These are phyloP conservation scores for Rhabdomys pumilio DNA, from an alignment of 2,797 vertebrate species.

Conservation along the genomic window DNA sequence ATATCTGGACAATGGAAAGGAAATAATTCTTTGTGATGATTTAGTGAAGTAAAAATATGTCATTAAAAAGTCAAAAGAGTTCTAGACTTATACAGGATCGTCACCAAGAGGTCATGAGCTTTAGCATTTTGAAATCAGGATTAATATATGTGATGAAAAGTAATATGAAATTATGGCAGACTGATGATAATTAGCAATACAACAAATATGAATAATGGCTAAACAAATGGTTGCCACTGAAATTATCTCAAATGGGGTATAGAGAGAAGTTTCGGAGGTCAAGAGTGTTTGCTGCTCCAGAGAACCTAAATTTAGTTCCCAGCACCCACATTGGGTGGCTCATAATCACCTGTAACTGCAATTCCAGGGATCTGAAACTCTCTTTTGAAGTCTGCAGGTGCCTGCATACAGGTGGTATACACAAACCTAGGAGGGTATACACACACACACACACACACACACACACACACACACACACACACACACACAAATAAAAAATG, in stretches of 20 bases:
- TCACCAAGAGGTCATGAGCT: neutral
- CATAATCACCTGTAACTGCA: neutral
- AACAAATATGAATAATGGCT: neutral
- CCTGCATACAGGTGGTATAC: neutral
- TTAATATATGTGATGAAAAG: neutral
- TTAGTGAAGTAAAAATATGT: conserved; percentile 40
- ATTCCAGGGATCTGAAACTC: neutral
- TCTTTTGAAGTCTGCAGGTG: neutral
- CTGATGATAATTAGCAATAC: neutral
- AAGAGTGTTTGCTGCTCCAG: neutral
- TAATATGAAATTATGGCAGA: neutral
- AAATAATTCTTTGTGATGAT: neutral
- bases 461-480: neutral
- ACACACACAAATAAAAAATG: neutral
- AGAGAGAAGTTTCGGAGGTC: neutral
- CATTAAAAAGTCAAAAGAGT: neutral
- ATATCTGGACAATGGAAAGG: conserved; percentile 17
- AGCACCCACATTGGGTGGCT: neutral
- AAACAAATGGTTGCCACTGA: conserved; percentile 13
- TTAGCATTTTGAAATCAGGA: conserved; percentile 28
- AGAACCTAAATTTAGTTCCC: neutral
- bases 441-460: neutral
- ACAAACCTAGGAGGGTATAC: neutral
- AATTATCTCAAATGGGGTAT: neutral
- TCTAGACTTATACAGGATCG: neutral